These are phyloP conservation scores for Noturus placidus DNA, from an alignment of 2,113 vertebrate genomes.

Conservation along the genomic window DNA sequence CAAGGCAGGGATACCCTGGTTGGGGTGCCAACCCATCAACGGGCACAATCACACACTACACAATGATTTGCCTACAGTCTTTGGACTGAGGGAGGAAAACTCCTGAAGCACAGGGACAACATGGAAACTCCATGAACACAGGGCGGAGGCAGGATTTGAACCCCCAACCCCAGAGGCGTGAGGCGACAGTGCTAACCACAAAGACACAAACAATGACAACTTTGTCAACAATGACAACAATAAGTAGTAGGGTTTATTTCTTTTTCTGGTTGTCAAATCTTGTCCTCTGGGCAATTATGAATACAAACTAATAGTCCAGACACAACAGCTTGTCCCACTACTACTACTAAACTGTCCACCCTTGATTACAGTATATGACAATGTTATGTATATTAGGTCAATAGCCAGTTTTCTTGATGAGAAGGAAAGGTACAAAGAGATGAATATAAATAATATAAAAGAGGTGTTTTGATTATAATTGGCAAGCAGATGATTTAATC, in stretches of 20 bases:
- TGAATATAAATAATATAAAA: constrained; percentile 67
- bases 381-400: constrained; percentile 37
- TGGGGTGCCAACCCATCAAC: no score
- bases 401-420: constrained; percentile 38
- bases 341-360: neutral
- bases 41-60: no score
- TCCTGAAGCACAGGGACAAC: no score
- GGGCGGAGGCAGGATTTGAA: no score
- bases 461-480: constrained; percentile 90
- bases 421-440: constrained; percentile 39
- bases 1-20: no score
- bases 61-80: no score
- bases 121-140: no score
- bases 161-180: no score
- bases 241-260: neutral
- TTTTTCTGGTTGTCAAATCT: neutral
- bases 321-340: neutral
- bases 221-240: neutral
- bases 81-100: no score
- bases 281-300: neutral
- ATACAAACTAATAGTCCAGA: neutral
- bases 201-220: neutral
- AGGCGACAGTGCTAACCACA: no score
- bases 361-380: neutral
- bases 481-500: constrained; percentile 84